A percentile compares a stretch with the other conserved stretches of the same genome.
These are phyloP conservation scores for Leiothrix lutea DNA, from an alignment of 2,113 vertebrate genomes.

Conservation along the genomic window DNA sequence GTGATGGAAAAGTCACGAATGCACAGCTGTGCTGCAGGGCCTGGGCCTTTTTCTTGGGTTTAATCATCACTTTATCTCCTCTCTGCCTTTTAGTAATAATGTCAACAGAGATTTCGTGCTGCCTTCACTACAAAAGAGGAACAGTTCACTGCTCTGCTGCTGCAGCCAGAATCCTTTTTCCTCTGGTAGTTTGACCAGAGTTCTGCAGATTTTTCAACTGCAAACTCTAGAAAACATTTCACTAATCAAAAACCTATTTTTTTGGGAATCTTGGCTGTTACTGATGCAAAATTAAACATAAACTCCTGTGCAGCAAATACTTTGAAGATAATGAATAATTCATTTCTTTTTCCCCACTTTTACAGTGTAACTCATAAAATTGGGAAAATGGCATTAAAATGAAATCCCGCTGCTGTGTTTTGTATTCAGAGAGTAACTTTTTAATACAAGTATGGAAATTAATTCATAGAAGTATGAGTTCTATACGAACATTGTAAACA, in stretches of 20 bases:
- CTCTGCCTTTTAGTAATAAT: neutral
- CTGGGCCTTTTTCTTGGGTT: neutral
- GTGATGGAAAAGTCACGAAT: constrained; percentile 7
- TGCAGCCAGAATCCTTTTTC: neutral
- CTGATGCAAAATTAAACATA: neutral
- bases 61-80: neutral
- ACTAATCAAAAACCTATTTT: neutral
- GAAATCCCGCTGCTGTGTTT: neutral
- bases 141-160: neutral
- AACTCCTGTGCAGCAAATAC: neutral
- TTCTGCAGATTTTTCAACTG: neutral
- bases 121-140: neutral
- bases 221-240: neutral
- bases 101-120: neutral
- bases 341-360: neutral
- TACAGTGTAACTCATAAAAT: neutral
- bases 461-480: neutral
- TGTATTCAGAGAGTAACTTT: neutral
- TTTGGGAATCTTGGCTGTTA: neutral
- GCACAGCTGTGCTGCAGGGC: constrained; percentile 3
- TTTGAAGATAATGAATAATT: neutral
- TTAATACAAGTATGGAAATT: neutral
- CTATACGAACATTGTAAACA: neutral
- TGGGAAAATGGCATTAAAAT: neutral
- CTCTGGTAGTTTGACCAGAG: neutral